Evolutionary conservation across 2,888 invertebrate genomes (phyloP).

Genomic region (Pachymerium ferrugineum): DNA sequence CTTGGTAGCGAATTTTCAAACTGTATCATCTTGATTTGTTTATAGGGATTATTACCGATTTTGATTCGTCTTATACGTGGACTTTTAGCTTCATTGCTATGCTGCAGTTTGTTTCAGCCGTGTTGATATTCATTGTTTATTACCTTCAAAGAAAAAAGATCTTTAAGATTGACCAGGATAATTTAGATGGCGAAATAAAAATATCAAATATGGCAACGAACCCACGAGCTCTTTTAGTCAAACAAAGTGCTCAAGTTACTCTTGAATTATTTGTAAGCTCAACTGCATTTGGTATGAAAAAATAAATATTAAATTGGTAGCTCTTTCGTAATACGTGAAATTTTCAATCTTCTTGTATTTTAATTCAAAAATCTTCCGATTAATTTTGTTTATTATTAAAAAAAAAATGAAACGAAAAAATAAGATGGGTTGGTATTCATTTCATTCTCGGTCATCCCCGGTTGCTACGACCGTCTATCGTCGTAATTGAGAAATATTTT

Average conservation of each 20-base stretch:
- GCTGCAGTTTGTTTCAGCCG: neutral
- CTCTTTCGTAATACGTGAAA: no score
- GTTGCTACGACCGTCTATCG: no score
- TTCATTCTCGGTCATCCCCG: no score
- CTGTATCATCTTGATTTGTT: neutral
- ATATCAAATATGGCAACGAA: neutral
- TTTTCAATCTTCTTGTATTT: no score
- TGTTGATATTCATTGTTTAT: neutral
- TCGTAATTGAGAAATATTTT: no score
- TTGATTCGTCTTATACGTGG: neutral
- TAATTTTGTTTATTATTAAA: no score
- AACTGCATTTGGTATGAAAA: neutral
- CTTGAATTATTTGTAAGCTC: neutral
- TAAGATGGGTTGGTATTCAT: no score
- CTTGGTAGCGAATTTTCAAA: neutral
- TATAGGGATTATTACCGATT: neutral
- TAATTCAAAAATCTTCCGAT: no score
- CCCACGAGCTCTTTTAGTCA: neutral
- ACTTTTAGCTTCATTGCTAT: neutral
- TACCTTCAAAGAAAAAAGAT: neutral
- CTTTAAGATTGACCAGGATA: neutral
- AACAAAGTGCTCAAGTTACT: neutral
- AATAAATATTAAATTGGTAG: no score
- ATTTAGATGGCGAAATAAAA: neutral
- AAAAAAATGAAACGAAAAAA: no score